These are phyloP conservation scores for Burhinus oedicnemus DNA, from an alignment of 2,113 vertebrate species.

Conservation along the genomic window DNA sequence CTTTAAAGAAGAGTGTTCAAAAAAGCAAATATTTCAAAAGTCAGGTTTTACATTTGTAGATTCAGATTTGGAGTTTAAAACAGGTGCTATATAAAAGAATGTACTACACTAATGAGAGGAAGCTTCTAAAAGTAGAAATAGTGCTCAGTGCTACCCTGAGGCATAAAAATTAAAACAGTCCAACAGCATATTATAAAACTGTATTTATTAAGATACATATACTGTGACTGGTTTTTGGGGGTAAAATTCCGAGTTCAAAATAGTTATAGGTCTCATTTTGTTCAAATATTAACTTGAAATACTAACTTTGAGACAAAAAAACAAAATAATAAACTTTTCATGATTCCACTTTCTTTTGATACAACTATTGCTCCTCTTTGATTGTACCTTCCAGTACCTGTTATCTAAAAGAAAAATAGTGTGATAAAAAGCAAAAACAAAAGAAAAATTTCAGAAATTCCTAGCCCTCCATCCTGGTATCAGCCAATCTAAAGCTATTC, in stretches of 20 bases:
- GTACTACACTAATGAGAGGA: slow-evolving; percentile 33
- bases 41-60: slow-evolving; percentile 68
- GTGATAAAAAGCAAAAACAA: neutral
- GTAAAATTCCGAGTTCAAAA: neutral
- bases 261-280: neutral
- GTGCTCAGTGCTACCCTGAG: slow-evolving; percentile 7
- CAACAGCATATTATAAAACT: slow-evolving; percentile 48
- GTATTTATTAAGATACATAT: slow-evolving; percentile 38
- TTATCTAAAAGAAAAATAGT: neutral
- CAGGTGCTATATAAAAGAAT: slow-evolving; percentile 36
- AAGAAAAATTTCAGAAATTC: neutral
- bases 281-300: slow-evolving; percentile 14
- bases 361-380: neutral
- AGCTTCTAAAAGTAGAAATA: slow-evolving; percentile 1
- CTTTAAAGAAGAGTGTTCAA: slow-evolving; percentile 74
- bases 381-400: neutral
- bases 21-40: slow-evolving; percentile 73
- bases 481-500: neutral
- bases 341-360: neutral
- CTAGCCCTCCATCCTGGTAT: neutral
- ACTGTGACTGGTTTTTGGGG: slow-evolving; percentile 31
- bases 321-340: neutral
- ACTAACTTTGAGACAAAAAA: slow-evolving; percentile 18
- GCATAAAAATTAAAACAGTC: slow-evolving; percentile 49
- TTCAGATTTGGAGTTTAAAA: slow-evolving; percentile 63